Evolutionary conservation across 2,113 vertebrate genomes (phyloP).

Genomic region (Regulus satrapa): DNA sequence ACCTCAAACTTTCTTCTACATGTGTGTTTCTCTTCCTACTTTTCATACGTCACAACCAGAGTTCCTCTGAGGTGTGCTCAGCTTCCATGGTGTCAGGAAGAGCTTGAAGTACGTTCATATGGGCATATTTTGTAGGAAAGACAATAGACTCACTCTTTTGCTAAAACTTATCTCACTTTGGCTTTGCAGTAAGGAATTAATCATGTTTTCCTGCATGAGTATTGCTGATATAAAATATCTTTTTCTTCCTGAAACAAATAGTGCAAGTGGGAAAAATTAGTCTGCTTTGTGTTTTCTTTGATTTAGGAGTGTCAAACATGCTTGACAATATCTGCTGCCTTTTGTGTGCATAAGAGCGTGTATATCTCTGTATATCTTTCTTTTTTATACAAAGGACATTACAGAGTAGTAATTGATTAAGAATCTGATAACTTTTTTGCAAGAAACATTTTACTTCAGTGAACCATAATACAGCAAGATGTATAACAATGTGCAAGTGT

Average conservation of each 20-base stretch:
- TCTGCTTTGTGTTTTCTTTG: not conserved
- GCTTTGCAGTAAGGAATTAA: not conserved
- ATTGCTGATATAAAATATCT: not conserved
- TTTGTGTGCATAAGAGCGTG: not conserved
- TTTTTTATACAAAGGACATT: not conserved
- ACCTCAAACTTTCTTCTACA: accelerated
- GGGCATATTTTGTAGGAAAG: not conserved
- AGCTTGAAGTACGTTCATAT: accelerated
- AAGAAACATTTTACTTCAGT: not conserved
- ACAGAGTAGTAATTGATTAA: not conserved
- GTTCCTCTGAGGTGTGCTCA: not conserved
- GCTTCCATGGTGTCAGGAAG: not conserved
- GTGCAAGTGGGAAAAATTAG: not conserved
- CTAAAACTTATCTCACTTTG: not conserved
- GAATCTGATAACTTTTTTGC: not conserved
- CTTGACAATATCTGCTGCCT: not conserved
- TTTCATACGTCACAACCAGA: not conserved
- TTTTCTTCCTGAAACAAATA: not conserved
- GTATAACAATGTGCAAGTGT: not conserved
- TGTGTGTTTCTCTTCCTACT: not conserved
- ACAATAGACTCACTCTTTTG: not conserved
- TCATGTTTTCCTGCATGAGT: not conserved
- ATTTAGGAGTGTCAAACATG: not conserved
- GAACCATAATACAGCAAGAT: not conserved
- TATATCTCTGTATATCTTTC: too few species aligned